Evolutionary conservation across 2,797 vertebrate species (phyloP).

Genomic region (Selene dorsalis): DNA sequence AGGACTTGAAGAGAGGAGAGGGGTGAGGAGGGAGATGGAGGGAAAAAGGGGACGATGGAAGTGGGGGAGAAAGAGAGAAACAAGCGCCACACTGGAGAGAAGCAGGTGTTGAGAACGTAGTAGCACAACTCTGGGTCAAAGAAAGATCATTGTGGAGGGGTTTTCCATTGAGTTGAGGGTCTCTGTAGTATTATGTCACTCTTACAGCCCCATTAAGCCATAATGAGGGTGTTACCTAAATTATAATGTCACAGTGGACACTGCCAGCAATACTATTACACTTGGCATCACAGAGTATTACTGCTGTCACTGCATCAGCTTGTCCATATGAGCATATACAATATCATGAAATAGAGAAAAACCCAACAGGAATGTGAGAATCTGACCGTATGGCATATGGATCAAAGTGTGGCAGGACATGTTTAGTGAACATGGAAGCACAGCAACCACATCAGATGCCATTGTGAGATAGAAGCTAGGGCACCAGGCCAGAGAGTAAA

Average conservation of each 20-base stretch:
- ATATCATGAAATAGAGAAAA: constrained; percentile 23
- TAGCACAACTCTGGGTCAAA: constrained; percentile 59
- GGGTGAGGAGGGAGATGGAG: not conserved
- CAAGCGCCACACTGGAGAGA: constrained; percentile 1
- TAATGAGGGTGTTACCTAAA: constrained; percentile 76
- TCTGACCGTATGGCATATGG: not conserved
- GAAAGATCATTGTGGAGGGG: constrained; percentile 51
- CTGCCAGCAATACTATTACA: constrained; percentile 71
- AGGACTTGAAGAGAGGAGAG: constrained; percentile 14
- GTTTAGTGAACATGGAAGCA: constrained; percentile 22
- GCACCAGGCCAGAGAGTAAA: constrained; percentile 70
- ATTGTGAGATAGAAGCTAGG: constrained; percentile 61
- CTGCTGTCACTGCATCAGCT: constrained; percentile 53
- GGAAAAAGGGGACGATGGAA: not conserved
- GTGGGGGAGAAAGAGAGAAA: constrained; percentile 13
- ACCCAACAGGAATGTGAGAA: constrained; percentile 18
- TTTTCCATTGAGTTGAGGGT: constrained; percentile 72
- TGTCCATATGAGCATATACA: constrained; percentile 27
- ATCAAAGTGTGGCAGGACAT: constrained; percentile 38
- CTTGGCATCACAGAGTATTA: constrained; percentile 57
- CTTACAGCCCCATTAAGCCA: constrained; percentile 66
- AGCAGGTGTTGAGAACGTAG: constrained; percentile 54
- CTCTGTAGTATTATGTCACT: constrained; percentile 79
- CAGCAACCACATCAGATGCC: constrained; percentile 54
- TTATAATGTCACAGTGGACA: constrained; percentile 63